These are phyloP conservation scores for Stegastes partitus DNA, from an alignment of 2,113 vertebrate genomes.

Conservation along the genomic window DNA sequence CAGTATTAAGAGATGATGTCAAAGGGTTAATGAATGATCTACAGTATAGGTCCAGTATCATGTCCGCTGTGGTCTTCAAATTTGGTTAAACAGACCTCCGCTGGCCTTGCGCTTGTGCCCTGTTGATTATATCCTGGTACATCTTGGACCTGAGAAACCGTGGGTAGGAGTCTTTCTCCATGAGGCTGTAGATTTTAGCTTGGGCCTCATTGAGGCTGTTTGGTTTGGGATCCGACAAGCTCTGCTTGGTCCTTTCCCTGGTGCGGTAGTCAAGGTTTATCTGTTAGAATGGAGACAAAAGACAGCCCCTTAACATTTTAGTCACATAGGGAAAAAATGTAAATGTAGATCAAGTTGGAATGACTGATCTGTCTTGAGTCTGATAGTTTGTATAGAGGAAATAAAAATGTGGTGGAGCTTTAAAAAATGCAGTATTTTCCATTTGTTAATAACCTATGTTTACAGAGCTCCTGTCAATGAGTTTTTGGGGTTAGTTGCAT, in stretches of 20 bases:
- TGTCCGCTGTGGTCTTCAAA: constrained; percentile 17
- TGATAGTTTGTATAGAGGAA: too few species aligned
- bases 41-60: constrained; percentile 46
- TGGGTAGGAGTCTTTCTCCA: constrained; percentile 99
- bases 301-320: too few species aligned
- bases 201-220: constrained; percentile 94
- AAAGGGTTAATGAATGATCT: constrained; percentile 44
- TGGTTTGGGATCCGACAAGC: constrained; percentile 91
- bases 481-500: too few species aligned
- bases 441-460: too few species aligned
- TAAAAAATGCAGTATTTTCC: too few species aligned
- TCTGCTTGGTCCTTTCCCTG: constrained; percentile 91
- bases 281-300: constrained; percentile 77
- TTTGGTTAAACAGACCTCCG: constrained; percentile 89
- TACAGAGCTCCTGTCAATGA: too few species aligned
- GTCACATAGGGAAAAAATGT: too few species aligned
- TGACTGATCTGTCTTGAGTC: too few species aligned
- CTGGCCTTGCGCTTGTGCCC: constrained; percentile 86
- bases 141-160: constrained; percentile 97
- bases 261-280: constrained; percentile 97
- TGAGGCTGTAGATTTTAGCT: constrained; percentile 93
- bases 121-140: constrained; percentile 95
- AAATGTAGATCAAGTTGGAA: too few species aligned
- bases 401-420: too few species aligned
- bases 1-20: constrained; percentile 69